phyloP scores from a whole-genome alignment of 2,888 invertebrate species.

The Xanthia togata region DNA sequence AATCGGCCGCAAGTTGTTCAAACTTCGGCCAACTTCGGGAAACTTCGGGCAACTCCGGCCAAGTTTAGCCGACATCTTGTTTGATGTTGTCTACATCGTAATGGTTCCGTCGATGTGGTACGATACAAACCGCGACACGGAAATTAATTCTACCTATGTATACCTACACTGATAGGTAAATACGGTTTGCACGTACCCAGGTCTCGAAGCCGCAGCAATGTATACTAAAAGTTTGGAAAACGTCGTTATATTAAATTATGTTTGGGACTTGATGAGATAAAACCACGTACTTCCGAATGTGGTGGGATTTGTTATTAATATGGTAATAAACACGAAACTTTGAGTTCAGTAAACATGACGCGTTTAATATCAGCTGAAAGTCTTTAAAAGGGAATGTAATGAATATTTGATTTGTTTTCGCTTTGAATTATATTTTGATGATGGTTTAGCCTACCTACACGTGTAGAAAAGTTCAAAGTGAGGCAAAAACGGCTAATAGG shows the following conservation, averaged over 20 bases:
- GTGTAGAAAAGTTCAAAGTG: background rate
- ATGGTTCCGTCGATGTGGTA: slow-evolving; percentile 71
- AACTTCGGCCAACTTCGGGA: slow-evolving; percentile 57
- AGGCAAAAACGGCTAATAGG: background rate
- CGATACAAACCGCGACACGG: slow-evolving; percentile 71
- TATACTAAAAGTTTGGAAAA: slow-evolving; percentile 50
- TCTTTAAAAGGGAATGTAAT: slow-evolving; percentile 34
- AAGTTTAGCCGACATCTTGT: slow-evolving; percentile 69
- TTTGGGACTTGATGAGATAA: slow-evolving; percentile 50
- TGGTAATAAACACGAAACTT: slow-evolving; percentile 43
- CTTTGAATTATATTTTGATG: slow-evolving; percentile 4
- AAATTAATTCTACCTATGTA: slow-evolving; percentile 73
- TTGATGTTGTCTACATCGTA: slow-evolving; percentile 70
- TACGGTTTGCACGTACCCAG: slow-evolving; percentile 24
- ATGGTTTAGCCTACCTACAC: background rate
- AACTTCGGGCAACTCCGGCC: slow-evolving; percentile 56
- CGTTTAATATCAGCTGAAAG: slow-evolving; percentile 37
- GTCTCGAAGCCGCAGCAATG: slow-evolving; percentile 35
- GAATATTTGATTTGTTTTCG: slow-evolving; percentile 23
- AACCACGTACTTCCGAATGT: slow-evolving; percentile 47
- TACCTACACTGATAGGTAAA: slow-evolving; percentile 50
- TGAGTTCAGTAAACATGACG: slow-evolving; percentile 32
- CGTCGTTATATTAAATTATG: slow-evolving; percentile 49
- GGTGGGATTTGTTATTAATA: slow-evolving; percentile 51
- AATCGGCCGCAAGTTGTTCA: slow-evolving; percentile 65